Conservation (phyloP, 2,888 invertebrate species). For the Oligia fasciuncula region DNA sequence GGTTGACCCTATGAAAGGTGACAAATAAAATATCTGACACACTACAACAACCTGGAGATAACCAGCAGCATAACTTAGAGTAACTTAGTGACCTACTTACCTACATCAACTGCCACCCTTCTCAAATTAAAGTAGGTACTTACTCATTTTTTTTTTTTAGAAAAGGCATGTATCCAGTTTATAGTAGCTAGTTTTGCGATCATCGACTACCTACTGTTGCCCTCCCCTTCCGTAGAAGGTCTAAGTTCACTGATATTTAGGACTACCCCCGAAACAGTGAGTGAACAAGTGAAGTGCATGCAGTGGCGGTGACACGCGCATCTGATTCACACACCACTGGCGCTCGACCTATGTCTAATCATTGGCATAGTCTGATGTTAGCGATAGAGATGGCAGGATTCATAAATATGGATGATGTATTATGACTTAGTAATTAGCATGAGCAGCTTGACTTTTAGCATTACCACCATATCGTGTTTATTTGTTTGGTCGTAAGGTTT, state of each 20-base stretch:
- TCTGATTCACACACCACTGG: slow-evolving; percentile 78
- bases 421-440: neutral
- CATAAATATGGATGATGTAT: neutral
- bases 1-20: neutral
- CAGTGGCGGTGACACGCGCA: slow-evolving; percentile 69
- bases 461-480: neutral
- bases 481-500: neutral
- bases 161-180: neutral
- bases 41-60: neutral
- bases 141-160: neutral
- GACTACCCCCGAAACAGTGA: slow-evolving; percentile 22
- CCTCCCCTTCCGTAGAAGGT: neutral
- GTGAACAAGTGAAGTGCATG: slow-evolving; percentile 54
- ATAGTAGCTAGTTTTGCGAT: neutral
- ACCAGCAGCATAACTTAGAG: neutral
- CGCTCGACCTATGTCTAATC: slow-evolving; percentile 81
- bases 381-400: slow-evolving; percentile 60
- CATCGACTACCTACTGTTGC: neutral
- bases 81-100: neutral
- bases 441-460: neutral
- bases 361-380: slow-evolving; percentile 65
- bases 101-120: neutral
- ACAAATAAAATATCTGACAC: neutral
- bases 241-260: slow-evolving; percentile 8
- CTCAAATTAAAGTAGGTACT: neutral